phyloP scores from a whole-genome alignment of 1,140 invertebrate species.

The Drosophila watanabei region DNA sequence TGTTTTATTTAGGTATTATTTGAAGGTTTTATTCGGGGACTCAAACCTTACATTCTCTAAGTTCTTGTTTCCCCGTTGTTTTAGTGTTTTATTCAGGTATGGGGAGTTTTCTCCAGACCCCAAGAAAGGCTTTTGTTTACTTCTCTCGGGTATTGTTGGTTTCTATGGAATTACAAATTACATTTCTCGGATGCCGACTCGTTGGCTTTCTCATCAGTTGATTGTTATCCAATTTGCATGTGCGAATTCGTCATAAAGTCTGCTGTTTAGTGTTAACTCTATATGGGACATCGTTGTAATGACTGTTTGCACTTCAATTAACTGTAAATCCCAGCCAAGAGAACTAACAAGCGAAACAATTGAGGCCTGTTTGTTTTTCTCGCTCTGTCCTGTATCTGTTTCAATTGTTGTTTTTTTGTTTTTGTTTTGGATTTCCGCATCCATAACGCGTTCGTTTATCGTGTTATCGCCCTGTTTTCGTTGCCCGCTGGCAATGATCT shows the following conservation, averaged over 20 bases:
- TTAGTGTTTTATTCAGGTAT: neutral
- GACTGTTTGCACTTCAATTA: conserved; percentile 46
- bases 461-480: conserved; percentile 40
- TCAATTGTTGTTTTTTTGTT: conserved; percentile 18
- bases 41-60: no score
- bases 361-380: conserved; percentile 43
- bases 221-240: conserved; percentile 39
- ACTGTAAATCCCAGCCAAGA: conserved; percentile 20
- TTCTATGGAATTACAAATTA: conserved; percentile 9
- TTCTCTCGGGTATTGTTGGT: neutral
- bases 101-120: conserved; percentile 1
- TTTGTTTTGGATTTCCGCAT: conserved; percentile 56
- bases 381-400: conserved; percentile 23
- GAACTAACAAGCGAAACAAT: conserved; percentile 23
- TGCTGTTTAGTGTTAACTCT: conserved; percentile 29
- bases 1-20: no score
- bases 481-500: conserved; percentile 30
- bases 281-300: conserved; percentile 33
- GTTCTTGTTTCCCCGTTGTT: neutral
- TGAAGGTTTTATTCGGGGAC: no score
- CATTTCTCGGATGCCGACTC: conserved; percentile 8
- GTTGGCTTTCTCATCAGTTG: conserved; percentile 21
- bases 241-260: conserved; percentile 30
- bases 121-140: conserved; percentile 9
- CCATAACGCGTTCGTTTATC: conserved; percentile 32